These are phyloP conservation scores for Allacma fusca DNA, from an alignment of 2,888 invertebrate genomes.

Conservation along the genomic window DNA sequence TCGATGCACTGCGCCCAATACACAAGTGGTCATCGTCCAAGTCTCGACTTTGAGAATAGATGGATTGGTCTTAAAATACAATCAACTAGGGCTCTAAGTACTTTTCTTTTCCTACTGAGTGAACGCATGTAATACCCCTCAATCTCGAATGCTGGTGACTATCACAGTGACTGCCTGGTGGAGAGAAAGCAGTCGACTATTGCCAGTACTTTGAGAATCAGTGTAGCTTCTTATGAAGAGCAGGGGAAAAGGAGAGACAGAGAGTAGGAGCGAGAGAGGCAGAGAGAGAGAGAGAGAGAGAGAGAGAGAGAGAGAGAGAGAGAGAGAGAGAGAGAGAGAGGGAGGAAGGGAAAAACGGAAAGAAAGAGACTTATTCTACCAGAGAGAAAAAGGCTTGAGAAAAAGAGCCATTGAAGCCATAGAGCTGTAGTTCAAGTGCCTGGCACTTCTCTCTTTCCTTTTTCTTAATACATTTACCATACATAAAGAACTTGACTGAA, in stretches of 20 bases:
- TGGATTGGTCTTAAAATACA: slow-evolving; percentile 35
- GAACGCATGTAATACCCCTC: background rate
- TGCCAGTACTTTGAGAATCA: background rate
- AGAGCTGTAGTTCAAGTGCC: slow-evolving; percentile 39
- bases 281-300: background rate
- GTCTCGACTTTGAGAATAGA: slow-evolving; percentile 12
- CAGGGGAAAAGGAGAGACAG: background rate
- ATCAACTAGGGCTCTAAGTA: slow-evolving; percentile 35
- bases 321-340: background rate
- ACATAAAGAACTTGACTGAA: slow-evolving; percentile 30
- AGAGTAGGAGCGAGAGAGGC: background rate
- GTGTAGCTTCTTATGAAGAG: background rate
- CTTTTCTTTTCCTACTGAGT: background rate
- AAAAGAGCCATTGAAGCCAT: slow-evolving; percentile 24
- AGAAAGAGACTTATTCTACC: slow-evolving; percentile 29
- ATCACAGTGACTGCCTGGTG: background rate
- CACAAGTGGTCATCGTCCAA: slow-evolving; percentile 5
- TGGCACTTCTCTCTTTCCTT: slow-evolving; percentile 33
- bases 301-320: background rate
- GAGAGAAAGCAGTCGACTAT: background rate
- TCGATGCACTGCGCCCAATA: background rate
- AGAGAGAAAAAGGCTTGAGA: slow-evolving; percentile 29
- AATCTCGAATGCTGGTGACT: background rate
- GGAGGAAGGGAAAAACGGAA: slow-evolving; percentile 9
- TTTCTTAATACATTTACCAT: slow-evolving; percentile 16